Conservation (phyloP, 2,888 invertebrate species). For the Diarsia mendica region DNA sequence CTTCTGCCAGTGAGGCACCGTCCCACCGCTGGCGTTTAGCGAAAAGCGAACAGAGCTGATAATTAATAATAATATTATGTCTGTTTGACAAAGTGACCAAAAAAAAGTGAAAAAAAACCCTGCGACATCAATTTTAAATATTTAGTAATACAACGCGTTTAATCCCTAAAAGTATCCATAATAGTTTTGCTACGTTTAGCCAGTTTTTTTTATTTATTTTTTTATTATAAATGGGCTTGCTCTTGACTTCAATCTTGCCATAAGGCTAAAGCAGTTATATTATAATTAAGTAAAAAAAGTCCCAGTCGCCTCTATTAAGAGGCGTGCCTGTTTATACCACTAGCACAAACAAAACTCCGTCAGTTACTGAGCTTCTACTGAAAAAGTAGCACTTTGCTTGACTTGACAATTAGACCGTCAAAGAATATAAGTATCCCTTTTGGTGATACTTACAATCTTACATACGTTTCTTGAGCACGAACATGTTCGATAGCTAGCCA, state of each 20-base stretch:
- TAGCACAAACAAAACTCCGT: not conserved
- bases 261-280: no score
- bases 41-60: not conserved
- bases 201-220: no score
- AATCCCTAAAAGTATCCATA: not conserved
- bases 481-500: not conserved
- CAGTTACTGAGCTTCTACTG: not conserved
- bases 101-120: no score
- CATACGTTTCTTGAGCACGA: no score
- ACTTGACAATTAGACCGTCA: not conserved
- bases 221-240: no score
- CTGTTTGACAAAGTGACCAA: not conserved
- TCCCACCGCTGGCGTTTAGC: not conserved
- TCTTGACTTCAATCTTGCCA: no score
- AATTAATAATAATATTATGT: not conserved
- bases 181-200: not conserved
- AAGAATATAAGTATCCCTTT: not conserved
- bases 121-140: not conserved
- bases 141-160: not conserved
- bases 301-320: not conserved
- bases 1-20: conserved; percentile 23
- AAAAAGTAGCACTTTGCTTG: not conserved
- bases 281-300: no score
- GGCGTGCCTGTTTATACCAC: not conserved
- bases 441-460: not conserved